phyloP scores from a whole-genome alignment of 1,140 invertebrate genomes.

The Ditylenchus dipsaci region DNA sequence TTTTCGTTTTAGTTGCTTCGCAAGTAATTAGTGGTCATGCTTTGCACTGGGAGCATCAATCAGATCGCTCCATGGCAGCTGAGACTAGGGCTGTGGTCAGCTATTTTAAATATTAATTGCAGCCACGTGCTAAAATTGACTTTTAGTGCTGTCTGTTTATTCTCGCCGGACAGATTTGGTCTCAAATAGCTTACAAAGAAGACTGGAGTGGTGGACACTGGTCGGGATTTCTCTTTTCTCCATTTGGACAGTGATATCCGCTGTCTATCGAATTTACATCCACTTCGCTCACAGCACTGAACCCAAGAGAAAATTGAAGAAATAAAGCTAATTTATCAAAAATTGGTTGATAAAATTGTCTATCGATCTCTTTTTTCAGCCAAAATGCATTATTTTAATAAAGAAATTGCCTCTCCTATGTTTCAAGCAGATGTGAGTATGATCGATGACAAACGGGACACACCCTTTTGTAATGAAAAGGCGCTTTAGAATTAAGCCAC shows the following conservation, averaged over 20 bases:
- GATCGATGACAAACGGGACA: too few species aligned
- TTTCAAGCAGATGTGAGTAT: too few species aligned
- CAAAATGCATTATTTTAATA: too few species aligned
- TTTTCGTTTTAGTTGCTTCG: conserved; percentile 8
- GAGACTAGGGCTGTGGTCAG: conserved; percentile 51
- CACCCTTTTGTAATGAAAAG: too few species aligned
- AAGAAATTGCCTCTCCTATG: too few species aligned
- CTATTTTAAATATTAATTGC: neutral
- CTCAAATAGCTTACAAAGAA: conserved; percentile 51
- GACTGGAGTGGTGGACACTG: conserved; percentile 52
- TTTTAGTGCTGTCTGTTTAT: conserved; percentile 52
- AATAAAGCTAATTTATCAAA: neutral
- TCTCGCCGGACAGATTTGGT: conserved; percentile 55
- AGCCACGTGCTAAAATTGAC: neutral
- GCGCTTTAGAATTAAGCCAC: too few species aligned
- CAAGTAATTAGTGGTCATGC: conserved; percentile 34
- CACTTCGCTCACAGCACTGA: neutral
- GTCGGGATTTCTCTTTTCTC: conserved; percentile 55
- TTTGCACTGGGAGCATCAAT: conserved; percentile 47
- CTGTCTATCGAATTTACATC: conserved; percentile 46
- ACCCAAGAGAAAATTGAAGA: neutral
- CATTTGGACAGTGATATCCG: conserved; percentile 53
- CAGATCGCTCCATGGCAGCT: conserved; percentile 48
- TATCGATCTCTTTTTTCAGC: too few species aligned
- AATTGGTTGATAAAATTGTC: too few species aligned